Conservation (phyloP, 2,888 invertebrate genomes). For the Polietes domitor region DNA sequence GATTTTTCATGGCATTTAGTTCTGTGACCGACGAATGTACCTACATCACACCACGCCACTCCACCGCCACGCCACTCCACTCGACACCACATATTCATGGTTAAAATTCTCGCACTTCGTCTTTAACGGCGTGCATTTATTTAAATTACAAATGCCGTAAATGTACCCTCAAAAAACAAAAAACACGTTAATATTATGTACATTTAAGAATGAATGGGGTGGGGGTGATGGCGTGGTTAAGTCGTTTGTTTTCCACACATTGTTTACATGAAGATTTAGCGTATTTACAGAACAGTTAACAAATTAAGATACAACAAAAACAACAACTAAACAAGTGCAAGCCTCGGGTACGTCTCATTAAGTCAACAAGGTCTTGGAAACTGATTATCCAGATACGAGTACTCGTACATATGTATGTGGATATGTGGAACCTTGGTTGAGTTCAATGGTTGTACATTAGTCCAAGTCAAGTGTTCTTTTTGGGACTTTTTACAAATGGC, state of each 20-base stretch:
- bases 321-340: neutral
- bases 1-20: constrained; percentile 11
- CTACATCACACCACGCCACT: too few relatives aligned
- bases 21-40: too few relatives aligned
- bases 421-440: neutral
- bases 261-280: constrained; percentile 38
- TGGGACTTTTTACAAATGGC: too few relatives aligned
- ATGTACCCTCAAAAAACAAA: constrained; percentile 38
- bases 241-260: neutral
- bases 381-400: neutral
- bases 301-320: neutral
- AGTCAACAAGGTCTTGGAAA: constrained; percentile 30
- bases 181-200: constrained; percentile 40
- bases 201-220: neutral
- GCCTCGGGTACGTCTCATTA: neutral
- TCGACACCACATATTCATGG: neutral
- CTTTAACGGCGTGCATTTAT: neutral
- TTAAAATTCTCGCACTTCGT: constrained; percentile 8
- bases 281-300: constrained; percentile 43
- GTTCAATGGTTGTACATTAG: neutral
- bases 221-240: neutral
- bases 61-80: too few relatives aligned
- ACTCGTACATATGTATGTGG: neutral
- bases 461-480: too few relatives aligned
- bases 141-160: constrained; percentile 20